Evolutionary conservation across 2,797 vertebrate genomes (phyloP), one percentile per base, ranked within the genome.

Genomic region (Phoebastria nigripes): DNA sequence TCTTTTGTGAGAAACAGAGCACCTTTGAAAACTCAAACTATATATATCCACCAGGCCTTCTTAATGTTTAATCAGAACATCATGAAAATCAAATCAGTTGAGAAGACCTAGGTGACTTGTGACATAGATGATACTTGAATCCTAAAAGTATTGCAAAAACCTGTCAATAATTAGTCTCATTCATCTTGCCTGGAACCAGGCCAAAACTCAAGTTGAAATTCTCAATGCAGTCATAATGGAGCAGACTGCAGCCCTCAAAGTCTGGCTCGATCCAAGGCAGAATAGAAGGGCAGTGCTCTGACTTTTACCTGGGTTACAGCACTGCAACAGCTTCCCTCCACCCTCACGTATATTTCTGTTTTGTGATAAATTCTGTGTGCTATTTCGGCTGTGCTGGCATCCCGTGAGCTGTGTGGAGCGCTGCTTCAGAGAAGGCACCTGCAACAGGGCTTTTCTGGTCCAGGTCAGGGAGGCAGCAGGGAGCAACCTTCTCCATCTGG

Each of bases 11-110:
- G 65, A 95, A 82, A 65, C 41, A 46, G 49, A 61, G 8, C 47
- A 74, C 55, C 62, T 90, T 51, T 66, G 82, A 90, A 93, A 91
- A 87, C n/a, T 66, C 65, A 62, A 89, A 66, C 28, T 10, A 13
- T 49, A 16, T 65, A 62, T 84, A 76, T 73, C 39, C 52, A 52
- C 73, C 13, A 55, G 35, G 22, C 4, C n/a, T 82, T 81, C 66
- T 69, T 81, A 90, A 56, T 3, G 1, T 86, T 94, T 90, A 87
- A 93, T 79, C n/a, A 88, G 79, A 83, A 88, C 33, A 55, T 37
- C 15, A 71, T 69, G 72, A 89, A 58, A 87, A 70, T 73, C 21
- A 44, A 73, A 77, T 35, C 37, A 19, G 11, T 85, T 73, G 33
- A 80, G 73, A 89, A 63, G 47, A 87, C 31, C 51, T 49, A 29